Conservation (phyloP, 2,113 vertebrate genomes). For the Pleuronectes platessa region DNA sequence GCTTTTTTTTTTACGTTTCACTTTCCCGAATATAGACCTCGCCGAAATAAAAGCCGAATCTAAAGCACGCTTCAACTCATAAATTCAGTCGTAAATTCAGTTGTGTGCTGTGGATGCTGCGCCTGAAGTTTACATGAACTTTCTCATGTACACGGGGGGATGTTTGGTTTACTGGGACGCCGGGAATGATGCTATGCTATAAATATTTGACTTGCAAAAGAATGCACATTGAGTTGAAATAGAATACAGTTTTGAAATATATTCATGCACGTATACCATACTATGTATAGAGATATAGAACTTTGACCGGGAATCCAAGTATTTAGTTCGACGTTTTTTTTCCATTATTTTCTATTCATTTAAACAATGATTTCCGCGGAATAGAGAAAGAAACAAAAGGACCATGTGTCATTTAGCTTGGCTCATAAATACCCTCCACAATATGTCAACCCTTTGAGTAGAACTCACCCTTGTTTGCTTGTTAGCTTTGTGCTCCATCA, state of each 20-base stretch:
- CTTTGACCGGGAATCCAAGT: neutral
- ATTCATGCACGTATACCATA: neutral
- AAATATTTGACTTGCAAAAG: conserved; percentile 24
- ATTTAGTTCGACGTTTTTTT: neutral
- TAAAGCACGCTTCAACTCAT: conserved; percentile 25
- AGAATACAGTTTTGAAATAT: neutral
- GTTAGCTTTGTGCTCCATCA: conserved; percentile 46
- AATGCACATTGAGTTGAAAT: neutral
- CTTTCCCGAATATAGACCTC: conserved; percentile 47
- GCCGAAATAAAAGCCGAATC: conserved; percentile 46
- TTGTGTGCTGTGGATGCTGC: conserved; percentile 7
- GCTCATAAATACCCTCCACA: conserved; percentile 17
- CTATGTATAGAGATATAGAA: neutral
- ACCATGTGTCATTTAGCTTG: conserved; percentile 10
- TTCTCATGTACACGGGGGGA: conserved; percentile 18
- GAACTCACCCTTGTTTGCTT: conserved; percentile 37
- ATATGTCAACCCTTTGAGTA: conserved; percentile 32
- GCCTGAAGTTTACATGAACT: conserved; percentile 17
- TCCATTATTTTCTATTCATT: neutral
- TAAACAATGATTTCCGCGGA: neutral
- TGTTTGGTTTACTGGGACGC: conserved; percentile 36
- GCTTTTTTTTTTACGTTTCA: conserved; percentile 46
- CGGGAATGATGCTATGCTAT: conserved; percentile 1
- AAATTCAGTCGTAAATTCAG: conserved; percentile 45
- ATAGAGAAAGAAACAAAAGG: conserved; percentile 1